These are phyloP conservation scores for Dermolepida albohirtum DNA, from an alignment of 2,888 invertebrate species.

Conservation along the genomic window DNA sequence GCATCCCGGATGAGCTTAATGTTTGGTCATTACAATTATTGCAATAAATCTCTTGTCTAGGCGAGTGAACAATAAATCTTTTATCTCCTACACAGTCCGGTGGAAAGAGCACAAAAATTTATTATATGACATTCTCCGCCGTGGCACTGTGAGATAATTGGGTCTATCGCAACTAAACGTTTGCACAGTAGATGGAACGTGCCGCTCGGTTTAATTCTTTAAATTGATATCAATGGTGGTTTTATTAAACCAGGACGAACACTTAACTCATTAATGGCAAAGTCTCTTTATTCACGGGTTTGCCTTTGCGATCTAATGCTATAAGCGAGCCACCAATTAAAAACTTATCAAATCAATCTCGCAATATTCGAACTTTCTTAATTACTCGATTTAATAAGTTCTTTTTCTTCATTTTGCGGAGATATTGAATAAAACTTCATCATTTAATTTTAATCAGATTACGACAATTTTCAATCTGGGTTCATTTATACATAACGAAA, in stretches of 20 bases:
- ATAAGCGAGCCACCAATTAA: too few relatives aligned
- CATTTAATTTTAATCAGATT: too few relatives aligned
- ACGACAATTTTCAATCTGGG: not conserved
- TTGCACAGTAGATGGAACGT: slow-evolving; percentile 28
- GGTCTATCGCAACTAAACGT: too few relatives aligned
- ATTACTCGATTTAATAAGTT: too few relatives aligned
- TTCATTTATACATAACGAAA: not conserved
- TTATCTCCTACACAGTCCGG: slow-evolving; percentile 39
- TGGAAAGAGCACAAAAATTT: slow-evolving; percentile 32
- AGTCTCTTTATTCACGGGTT: too few relatives aligned
- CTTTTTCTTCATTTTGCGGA: too few relatives aligned
- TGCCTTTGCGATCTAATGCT: too few relatives aligned
- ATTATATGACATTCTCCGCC: not conserved
- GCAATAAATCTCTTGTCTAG: slow-evolving; percentile 42
- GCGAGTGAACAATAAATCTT: slow-evolving; percentile 39
- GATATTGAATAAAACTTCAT: too few relatives aligned
- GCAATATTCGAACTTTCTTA: too few relatives aligned
- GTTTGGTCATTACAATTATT: slow-evolving; percentile 41
- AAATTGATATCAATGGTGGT: slow-evolving; percentile 44
- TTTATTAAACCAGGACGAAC: slow-evolving; percentile 33
- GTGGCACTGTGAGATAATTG: too few relatives aligned
- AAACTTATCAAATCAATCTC: too few relatives aligned
- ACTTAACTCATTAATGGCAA: slow-evolving; percentile 28
- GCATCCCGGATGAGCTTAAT: slow-evolving; percentile 41
- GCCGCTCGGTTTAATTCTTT: slow-evolving; percentile 38